Conservation (phyloP, 2,113 vertebrate genomes). For the Dryoscopus gambensis region DNA sequence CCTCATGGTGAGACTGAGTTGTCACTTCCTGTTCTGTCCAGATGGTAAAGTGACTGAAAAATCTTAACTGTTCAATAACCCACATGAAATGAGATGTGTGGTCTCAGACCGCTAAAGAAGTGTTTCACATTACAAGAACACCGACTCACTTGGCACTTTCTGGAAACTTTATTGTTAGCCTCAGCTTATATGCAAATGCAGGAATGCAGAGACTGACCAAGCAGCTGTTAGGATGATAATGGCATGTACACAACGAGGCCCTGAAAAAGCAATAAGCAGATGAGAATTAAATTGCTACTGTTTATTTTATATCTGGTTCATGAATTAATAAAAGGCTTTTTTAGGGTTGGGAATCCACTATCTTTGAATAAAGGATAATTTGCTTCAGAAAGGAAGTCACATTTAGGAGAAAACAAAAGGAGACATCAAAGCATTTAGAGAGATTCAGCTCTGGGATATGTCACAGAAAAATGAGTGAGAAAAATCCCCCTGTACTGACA, state of each 20-base stretch:
- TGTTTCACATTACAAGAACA: conserved; percentile 11
- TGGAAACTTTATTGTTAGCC: conserved; percentile 4
- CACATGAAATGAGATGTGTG: not conserved
- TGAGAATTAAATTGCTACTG: not conserved
- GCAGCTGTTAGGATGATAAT: not conserved
- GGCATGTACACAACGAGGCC: not conserved
- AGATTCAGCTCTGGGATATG: not conserved
- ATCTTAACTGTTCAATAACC: conserved; percentile 20
- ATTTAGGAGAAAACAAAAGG: not conserved
- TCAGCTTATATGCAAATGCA: conserved; percentile 11
- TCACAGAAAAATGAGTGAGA: not conserved
- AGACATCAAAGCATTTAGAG: not conserved
- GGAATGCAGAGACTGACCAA: not conserved
- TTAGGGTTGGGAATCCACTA: not conserved
- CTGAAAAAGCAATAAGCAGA: not conserved
- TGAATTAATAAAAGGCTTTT: conserved; percentile 13
- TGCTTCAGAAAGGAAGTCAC: not conserved
- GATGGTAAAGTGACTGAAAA: not conserved
- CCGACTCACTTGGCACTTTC: not conserved
- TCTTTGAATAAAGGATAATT: not conserved
- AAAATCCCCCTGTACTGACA: not conserved
- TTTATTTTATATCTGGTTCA: not conserved
- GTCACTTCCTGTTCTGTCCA: not conserved
- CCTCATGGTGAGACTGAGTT: not conserved
- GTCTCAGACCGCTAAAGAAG: not conserved